Conservation (phyloP, 2,888 invertebrate genomes). For the Pocota personata region DNA sequence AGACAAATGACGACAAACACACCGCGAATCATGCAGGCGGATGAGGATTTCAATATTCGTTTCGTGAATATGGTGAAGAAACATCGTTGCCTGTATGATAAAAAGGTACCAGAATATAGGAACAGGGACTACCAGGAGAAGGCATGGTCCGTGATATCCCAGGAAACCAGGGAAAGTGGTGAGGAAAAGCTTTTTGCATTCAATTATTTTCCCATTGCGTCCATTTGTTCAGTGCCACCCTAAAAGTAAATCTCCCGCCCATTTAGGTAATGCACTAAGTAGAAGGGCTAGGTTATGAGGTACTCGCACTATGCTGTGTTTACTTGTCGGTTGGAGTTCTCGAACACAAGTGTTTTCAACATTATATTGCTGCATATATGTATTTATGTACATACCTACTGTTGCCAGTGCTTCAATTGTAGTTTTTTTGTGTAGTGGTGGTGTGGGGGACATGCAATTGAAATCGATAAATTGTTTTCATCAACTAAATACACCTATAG, state of each 20-base stretch:
- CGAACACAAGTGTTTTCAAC: conserved; percentile 17
- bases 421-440: neutral
- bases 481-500: conserved; percentile 46
- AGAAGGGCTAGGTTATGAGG: conserved; percentile 3
- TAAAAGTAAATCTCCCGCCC: conserved; percentile 55
- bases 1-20: conserved; percentile 74
- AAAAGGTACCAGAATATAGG: conserved; percentile 83
- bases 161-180: conserved; percentile 82
- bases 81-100: conserved; percentile 83
- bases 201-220: conserved; percentile 27
- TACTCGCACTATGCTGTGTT: conserved; percentile 34
- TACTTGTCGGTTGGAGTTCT: conserved; percentile 9
- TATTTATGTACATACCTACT: neutral
- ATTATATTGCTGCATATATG: neutral
- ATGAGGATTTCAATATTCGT: conserved; percentile 82
- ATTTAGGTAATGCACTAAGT: conserved; percentile 23
- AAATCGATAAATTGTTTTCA: conserved; percentile 63
- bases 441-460: conserved; percentile 19
- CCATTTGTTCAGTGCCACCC: conserved; percentile 43
- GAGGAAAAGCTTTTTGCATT: conserved; percentile 70
- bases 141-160: conserved; percentile 81
- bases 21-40: conserved; percentile 82
- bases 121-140: conserved; percentile 83
- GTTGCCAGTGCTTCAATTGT: neutral
- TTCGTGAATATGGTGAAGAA: conserved; percentile 84